Base-by-base conservation (phyloP, 2,888 invertebrate genomes). In the Nipponacmea schrenckii region DNA sequence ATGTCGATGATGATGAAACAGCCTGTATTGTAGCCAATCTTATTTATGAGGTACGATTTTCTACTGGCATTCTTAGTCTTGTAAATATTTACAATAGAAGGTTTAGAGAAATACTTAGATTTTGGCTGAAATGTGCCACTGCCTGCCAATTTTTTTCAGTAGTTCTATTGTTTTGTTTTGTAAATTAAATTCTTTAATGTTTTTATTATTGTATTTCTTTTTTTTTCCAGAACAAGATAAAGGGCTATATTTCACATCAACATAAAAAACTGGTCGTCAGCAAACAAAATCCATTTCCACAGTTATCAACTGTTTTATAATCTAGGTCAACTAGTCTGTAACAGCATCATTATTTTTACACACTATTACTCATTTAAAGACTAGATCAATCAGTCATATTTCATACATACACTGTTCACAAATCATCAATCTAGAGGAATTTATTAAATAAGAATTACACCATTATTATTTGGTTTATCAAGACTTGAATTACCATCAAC, bases 221-320 rank as follows among this genome's bases (percentile, higher is more conserved):
- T 68, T 45, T 68, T 67, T 86, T 88, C 71, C 86, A 91, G 90
- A 96, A 96, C 31, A 97, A 96, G 91, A 96, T 99, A 81, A 98
- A 98, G 89, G 98, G 99, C 0, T 99, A 99, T 89, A 96, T 99
- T 85, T 97, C 98, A 0, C 94, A 96, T 90, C 95, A 96, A 82
- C 98, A 99, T 90, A 94, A 97, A 88, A 98, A 97, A 90, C 92
- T 99, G 71, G 98, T 99, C 66, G 95, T 99, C 64, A 97, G 97
- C 84, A 99, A 99, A 89, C 95, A 96, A 87, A 96, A 96, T 91
- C 95, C 98, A 0, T 99, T 99, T 89, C 98, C 98, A n/a, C 81
- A 89, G 2, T 81, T 91, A 8, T 81, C 85, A 46, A 76, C 82
- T n/a, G 80, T 84, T 14, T 64, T 72, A 64, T 72, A 44, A 20